Evolutionary conservation across 1,140 invertebrate genomes (phyloP).

Genomic region (Saccostrea glomerata): DNA sequence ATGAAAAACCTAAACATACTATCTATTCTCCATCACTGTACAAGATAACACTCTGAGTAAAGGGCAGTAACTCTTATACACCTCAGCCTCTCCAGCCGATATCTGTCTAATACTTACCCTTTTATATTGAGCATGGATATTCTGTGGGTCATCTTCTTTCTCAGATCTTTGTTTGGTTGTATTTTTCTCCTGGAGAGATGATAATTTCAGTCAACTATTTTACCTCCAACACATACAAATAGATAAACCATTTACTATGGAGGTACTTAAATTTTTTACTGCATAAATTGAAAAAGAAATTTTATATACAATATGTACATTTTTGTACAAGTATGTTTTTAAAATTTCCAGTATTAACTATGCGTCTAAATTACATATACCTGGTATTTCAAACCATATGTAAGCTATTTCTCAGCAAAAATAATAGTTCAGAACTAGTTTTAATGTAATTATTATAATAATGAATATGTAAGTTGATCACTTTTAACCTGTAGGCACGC

Average conservation of each 20-base stretch:
- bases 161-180: slow-evolving; percentile 64
- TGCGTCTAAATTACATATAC: too few relatives aligned
- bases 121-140: slow-evolving; percentile 73
- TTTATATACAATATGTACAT: too few relatives aligned
- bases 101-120: slow-evolving; percentile 63
- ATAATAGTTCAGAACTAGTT: too few relatives aligned
- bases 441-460: too few relatives aligned
- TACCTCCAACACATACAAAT: not conserved
- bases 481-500: not conserved
- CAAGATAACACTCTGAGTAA: not conserved
- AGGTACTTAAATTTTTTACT: too few relatives aligned
- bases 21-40: not conserved
- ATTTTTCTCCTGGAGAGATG: slow-evolving; percentile 65
- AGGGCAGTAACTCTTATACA: slow-evolving; percentile 4
- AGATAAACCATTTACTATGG: too few relatives aligned
- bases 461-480: not conserved
- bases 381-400: too few relatives aligned
- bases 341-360: too few relatives aligned
- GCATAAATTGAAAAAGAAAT: too few relatives aligned
- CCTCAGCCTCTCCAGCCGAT: not conserved
- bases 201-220: not conserved
- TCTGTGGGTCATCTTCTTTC: slow-evolving; percentile 65
- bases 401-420: too few relatives aligned
- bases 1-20: too few relatives aligned
- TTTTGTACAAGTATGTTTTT: too few relatives aligned